Base-by-base conservation (phyloP, 2,888 invertebrate genomes). In the Junonia oenone region DNA sequence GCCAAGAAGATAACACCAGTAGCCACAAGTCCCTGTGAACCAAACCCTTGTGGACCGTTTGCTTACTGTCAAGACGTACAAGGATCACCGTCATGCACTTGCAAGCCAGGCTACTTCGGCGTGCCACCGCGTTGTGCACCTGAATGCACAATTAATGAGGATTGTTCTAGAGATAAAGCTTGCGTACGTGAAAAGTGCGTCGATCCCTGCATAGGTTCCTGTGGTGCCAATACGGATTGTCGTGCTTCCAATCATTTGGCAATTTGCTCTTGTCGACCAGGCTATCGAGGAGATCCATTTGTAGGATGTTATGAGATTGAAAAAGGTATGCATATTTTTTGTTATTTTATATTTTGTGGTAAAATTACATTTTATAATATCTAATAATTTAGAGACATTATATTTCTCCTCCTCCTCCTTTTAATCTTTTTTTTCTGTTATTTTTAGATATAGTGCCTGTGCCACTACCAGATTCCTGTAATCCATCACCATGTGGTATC, bases 241-340 rank as follows among this genome's bases (percentile, higher is more conserved):
- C 91, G 91, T 62, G 93, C 95, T 1, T 88, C 93, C 70, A 94
- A 95, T 70, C 96, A 96, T 73, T 92, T 93, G 50, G 95, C 96
- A 15, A 93, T 95, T 65, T 96, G 96, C 72, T 92, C 92, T 61
- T 96, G 96, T 73, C 81, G 87, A 37, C 74, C 71, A 43, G 93
- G 93, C 9, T 94, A 92, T 69, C 93, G 93, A 43, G 95, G 96
- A 48, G 94, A 96, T 84, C 94, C 96, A 8, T 95, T 96, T 68
- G 91, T 92, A 35, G 80, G 82, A 54, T 90, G 90, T 64, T 78
- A 80, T 50, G 55, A 73, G 40, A 68, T 69, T 55, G 71, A 49
- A 31, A 59, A 73, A 64, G 88, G 88, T 87, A 77, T 8, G 2
- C 6, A 29, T 29, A 11, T 2, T 29, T 11, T 29, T 5, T 29